A percentile compares a stretch with the other conserved stretches of the same genome.
phyloP scores from a whole-genome alignment of 2,888 invertebrate species.

The Laspeyria flexula region DNA sequence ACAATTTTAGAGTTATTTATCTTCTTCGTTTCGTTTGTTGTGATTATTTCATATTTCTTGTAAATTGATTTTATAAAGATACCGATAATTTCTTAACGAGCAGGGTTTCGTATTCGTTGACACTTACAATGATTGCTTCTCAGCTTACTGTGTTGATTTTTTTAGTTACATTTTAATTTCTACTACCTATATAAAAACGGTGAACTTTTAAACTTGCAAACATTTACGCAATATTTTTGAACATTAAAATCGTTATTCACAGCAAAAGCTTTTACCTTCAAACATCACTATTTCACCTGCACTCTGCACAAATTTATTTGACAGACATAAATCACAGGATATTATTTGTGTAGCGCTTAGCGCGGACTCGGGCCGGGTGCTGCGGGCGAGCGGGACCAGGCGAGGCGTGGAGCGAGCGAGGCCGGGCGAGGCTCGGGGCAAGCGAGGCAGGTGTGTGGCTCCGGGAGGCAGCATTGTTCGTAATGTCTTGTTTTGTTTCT shows the following conservation, averaged over 20 bases:
- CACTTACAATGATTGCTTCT: no score
- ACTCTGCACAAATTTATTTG: conserved; percentile 1
- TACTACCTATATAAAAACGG: no score
- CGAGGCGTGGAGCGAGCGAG: background rate
- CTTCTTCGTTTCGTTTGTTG: no score
- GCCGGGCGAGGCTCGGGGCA: conserved; percentile 3
- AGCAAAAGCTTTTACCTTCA: background rate
- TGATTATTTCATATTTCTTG: no score
- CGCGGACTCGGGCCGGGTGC: background rate
- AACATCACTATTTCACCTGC: background rate
- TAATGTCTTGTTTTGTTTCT: conserved; percentile 55
- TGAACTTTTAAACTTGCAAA: no score
- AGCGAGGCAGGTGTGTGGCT: conserved; percentile 19
- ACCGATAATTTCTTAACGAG: no score
- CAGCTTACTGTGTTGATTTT: no score
- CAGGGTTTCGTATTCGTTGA: no score
- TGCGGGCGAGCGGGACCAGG: background rate
- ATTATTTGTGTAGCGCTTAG: conserved; percentile 3
- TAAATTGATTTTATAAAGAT: no score
- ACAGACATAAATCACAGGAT: conserved; percentile 32
- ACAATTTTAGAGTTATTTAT: background rate
- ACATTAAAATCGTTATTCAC: background rate
- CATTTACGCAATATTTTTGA: no score
- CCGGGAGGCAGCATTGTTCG: conserved; percentile 36
- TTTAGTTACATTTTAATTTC: no score